phyloP scores from a whole-genome alignment of 2,113 vertebrate genomes.

The Trogon surrucura region DNA sequence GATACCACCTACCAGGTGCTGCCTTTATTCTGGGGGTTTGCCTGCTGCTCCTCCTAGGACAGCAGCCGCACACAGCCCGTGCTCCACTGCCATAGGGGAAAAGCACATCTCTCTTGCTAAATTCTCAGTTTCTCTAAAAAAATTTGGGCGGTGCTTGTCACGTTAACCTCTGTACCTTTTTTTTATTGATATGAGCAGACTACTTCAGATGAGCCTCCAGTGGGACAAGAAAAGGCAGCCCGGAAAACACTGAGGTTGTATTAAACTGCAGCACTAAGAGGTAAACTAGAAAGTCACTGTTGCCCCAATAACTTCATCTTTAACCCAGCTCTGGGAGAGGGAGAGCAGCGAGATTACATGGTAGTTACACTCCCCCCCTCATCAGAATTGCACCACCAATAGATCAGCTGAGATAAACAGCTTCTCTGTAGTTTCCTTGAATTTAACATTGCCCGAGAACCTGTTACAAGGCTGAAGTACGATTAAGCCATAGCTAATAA shows the following conservation, averaged over 20 bases:
- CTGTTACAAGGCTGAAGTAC: constrained; percentile 41
- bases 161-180: neutral
- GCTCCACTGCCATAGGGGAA: neutral
- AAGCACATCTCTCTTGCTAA: neutral
- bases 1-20: neutral
- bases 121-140: neutral
- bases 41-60: neutral
- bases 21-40: neutral
- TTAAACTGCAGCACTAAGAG: neutral
- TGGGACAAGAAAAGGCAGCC: neutral
- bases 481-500: constrained; percentile 59
- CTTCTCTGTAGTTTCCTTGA: constrained; percentile 48
- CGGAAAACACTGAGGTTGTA: neutral
- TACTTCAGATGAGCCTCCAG: neutral
- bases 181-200: neutral
- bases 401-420: constrained; percentile 47
- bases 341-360: neutral
- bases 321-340: neutral
- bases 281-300: neutral
- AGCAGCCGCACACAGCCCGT: neutral
- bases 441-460: constrained; percentile 47
- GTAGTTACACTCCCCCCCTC: constrained; percentile 23
- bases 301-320: neutral
- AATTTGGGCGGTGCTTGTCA: neutral
- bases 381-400: constrained; percentile 26